Percentiles rank a stretch among this genome's conserved stretches.
Conservation (phyloP, 2,113 vertebrate species). For the Pimephales promelas region DNA sequence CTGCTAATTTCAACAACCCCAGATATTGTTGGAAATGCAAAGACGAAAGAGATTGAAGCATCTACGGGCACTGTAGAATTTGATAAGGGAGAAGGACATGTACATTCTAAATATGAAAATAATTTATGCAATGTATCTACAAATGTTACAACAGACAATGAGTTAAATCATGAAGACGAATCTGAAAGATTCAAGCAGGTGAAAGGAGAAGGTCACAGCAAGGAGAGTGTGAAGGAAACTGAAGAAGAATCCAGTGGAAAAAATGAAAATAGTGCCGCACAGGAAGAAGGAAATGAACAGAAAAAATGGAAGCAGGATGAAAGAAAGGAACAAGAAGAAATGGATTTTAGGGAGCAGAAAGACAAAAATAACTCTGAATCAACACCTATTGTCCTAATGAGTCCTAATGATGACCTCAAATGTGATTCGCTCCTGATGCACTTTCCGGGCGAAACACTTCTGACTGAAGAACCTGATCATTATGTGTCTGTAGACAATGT, state of each 20-base stretch:
- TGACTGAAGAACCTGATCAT: not conserved
- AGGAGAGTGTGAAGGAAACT: not conserved
- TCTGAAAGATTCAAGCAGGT: not conserved
- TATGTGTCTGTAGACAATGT: not conserved
- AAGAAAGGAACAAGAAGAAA: not conserved
- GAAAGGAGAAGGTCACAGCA: not conserved
- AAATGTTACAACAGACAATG: not conserved
- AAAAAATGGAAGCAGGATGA: not conserved
- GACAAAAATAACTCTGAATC: not conserved
- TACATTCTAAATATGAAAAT: slow-evolving; percentile 4
- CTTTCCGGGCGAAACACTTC: not conserved
- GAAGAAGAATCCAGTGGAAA: not conserved
- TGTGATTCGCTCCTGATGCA: not conserved
- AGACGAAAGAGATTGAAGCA: not conserved
- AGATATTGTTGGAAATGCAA: slow-evolving; percentile 32
- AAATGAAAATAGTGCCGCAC: not conserved
- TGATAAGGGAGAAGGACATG: slow-evolving; percentile 7
- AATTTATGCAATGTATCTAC: not conserved
- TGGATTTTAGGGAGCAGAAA: not conserved
- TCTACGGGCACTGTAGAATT: not conserved
- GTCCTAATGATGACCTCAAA: slow-evolving; percentile 22
- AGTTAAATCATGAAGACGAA: not conserved
- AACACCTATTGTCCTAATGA: no score
- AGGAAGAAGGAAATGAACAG: not conserved
- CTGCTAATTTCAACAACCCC: not conserved